These are phyloP conservation scores for Cryptophagus acutangulus DNA, from an alignment of 2,888 invertebrate genomes.

Conservation along the genomic window DNA sequence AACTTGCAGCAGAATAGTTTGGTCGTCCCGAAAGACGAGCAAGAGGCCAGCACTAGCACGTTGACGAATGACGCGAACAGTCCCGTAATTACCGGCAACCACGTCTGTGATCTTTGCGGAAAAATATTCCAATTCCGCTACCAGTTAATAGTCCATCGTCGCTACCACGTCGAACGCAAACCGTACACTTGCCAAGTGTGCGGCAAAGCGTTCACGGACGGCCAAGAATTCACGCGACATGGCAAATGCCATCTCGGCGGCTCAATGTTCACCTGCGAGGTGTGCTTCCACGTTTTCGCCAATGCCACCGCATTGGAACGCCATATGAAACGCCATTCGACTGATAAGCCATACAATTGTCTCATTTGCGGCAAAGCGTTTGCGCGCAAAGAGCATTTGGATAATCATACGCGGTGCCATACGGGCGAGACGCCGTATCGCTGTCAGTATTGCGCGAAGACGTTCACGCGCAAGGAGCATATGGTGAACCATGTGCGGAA, in stretches of 20 bases:
- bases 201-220: conserved; percentile 76
- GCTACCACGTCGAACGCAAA: conserved; percentile 81
- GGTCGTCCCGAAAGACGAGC: conserved; percentile 49
- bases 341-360: conserved; percentile 81
- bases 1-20: conserved; percentile 28
- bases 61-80: conserved; percentile 44
- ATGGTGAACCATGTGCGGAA: conserved; percentile 75
- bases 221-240: conserved; percentile 73
- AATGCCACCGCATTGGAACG: conserved; percentile 67
- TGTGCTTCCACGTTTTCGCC: conserved; percentile 70
- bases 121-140: conserved; percentile 85
- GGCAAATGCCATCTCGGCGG: conserved; percentile 81
- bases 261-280: conserved; percentile 67
- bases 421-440: conserved; percentile 77
- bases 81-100: conserved; percentile 56
- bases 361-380: conserved; percentile 82
- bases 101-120: conserved; percentile 79
- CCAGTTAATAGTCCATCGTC: conserved; percentile 77
- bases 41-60: conserved; percentile 51
- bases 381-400: conserved; percentile 80
- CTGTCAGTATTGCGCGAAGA: conserved; percentile 71
- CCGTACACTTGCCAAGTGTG: conserved; percentile 76
- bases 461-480: conserved; percentile 71
- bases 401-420: conserved; percentile 76
- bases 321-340: conserved; percentile 75